Evolutionary conservation across 2,797 vertebrate genomes (phyloP).

Genomic region (Lutjanus argentimaculatus): DNA sequence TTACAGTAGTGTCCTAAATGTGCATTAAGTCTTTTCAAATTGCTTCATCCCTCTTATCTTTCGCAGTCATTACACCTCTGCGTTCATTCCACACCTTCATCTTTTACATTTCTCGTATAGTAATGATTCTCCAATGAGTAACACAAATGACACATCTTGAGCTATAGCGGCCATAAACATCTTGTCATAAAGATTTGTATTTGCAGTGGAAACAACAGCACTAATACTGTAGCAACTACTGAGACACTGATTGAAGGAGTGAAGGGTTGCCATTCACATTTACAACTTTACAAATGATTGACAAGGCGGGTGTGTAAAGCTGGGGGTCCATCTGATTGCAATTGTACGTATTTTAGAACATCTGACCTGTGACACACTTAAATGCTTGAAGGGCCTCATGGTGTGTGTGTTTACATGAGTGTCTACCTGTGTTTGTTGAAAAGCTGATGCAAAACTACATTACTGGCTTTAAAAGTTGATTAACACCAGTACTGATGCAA

Average conservation of each 20-base stretch:
- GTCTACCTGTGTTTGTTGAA: no score
- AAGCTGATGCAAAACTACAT: no score
- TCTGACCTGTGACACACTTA: constrained; percentile 63
- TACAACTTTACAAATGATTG: constrained; percentile 74
- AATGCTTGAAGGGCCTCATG: constrained; percentile 14
- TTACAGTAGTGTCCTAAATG: background rate
- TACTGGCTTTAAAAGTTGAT: no score
- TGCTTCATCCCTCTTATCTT: constrained; percentile 5
- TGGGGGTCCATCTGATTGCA: constrained; percentile 55
- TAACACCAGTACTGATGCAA: no score
- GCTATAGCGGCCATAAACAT: constrained; percentile 50
- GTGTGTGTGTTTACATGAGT: constrained; percentile 15
- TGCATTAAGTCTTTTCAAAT: background rate
- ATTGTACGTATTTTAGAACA: constrained; percentile 71
- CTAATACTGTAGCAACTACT: constrained; percentile 21
- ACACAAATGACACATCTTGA: constrained; percentile 63
- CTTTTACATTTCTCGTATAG: constrained; percentile 13
- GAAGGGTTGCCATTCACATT: constrained; percentile 52
- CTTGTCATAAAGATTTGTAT: constrained; percentile 57
- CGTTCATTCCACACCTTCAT: background rate
- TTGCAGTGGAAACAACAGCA: constrained; percentile 23
- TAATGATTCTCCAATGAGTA: constrained; percentile 58
- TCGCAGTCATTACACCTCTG: constrained; percentile 3
- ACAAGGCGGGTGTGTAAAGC: constrained; percentile 59
- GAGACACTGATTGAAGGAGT: constrained; percentile 25